Conservation (phyloP, 2,797 vertebrate genomes). For the Scolopax bukidnonensis region DNA sequence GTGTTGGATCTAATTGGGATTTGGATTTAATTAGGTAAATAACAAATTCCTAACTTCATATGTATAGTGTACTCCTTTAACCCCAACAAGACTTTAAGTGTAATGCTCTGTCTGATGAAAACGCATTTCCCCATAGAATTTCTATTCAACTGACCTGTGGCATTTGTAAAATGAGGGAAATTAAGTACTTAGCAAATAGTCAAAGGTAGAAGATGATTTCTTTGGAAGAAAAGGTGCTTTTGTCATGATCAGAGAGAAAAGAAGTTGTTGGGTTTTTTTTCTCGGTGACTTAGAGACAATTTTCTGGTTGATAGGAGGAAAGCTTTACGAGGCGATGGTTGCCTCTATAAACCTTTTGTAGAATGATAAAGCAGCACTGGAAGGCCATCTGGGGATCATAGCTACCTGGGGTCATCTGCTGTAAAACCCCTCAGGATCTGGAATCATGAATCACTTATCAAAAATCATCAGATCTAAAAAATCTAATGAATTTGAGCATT, state of each 20-base stretch:
- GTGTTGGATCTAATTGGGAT: neutral
- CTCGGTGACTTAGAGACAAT: neutral
- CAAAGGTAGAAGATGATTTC: neutral
- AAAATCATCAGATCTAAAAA: neutral
- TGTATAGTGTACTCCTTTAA: neutral
- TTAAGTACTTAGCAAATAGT: neutral
- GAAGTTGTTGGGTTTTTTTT: neutral
- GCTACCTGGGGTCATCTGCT: neutral
- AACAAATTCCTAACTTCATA: neutral
- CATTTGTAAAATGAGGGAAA: neutral
- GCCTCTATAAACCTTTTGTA: neutral
- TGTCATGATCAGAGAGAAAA: neutral
- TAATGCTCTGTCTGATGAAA: neutral
- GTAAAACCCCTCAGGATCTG: neutral
- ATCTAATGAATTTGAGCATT: neutral
- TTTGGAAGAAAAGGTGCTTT: neutral
- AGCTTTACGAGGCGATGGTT: rapidly evolving
- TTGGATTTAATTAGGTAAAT: neutral
- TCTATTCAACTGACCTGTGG: neutral
- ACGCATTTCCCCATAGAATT: neutral
- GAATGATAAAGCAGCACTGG: neutral
- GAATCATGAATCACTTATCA: neutral
- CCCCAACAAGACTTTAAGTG: neutral
- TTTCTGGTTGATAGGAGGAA: neutral
- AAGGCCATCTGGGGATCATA: neutral